A percentile compares a stretch with the other conserved stretches of the same genome.
Conservation (phyloP, 2,113 vertebrate genomes). For the Leptodactylus fuscus region DNA sequence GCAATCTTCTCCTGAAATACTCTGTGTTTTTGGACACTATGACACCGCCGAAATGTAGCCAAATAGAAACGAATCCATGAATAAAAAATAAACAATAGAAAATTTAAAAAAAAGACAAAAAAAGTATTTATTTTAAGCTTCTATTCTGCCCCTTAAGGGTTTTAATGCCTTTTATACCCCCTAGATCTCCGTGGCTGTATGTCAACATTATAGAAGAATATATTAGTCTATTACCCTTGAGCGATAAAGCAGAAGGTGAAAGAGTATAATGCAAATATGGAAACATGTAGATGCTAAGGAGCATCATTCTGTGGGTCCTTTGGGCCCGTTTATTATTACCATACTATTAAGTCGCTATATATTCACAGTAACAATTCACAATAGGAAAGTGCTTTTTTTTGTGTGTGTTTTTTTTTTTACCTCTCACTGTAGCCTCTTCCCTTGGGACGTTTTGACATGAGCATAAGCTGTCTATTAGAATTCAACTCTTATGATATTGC, state of each 20-base stretch:
- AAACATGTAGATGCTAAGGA: constrained; percentile 35
- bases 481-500: constrained; percentile 61
- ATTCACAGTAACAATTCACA: constrained; percentile 37
- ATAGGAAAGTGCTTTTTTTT: constrained; percentile 19
- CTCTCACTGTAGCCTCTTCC: constrained; percentile 48
- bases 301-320: constrained; percentile 35
- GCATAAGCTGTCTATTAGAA: constrained; percentile 61
- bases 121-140: too few species aligned
- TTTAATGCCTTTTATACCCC: background rate
- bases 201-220: constrained; percentile 27
- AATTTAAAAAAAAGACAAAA: background rate
- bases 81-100: background rate
- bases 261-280: constrained; percentile 52
- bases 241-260: constrained; percentile 52
- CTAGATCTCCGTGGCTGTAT: constrained; percentile 10
- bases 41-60: too few species aligned
- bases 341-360: constrained; percentile 53
- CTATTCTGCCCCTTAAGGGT: too few species aligned
- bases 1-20: background rate
- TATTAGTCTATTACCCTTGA: constrained; percentile 46
- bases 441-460: constrained; percentile 60
- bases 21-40: background rate
- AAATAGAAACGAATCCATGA: background rate
- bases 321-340: constrained; percentile 54
- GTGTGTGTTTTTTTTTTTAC: constrained; percentile 42